Evolutionary conservation across 2,113 vertebrate species (phyloP), one percentile per base, ranked within the genome.

Genomic region (Hymenochirus boettgeri): DNA sequence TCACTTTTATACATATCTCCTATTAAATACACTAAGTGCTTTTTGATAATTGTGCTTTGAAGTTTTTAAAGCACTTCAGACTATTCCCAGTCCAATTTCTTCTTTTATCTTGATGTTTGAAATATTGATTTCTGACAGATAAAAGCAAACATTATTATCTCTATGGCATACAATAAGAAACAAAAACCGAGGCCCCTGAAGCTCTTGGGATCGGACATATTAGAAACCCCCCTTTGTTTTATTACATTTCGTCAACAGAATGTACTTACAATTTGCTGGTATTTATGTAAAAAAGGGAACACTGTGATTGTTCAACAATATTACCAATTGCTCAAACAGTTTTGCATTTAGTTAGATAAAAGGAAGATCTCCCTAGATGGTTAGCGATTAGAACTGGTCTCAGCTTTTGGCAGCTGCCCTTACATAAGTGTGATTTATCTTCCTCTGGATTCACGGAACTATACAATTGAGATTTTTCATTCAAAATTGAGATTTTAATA

Each of bases 41-140:
- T 98, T 98, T 98, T 99, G 94, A 99, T 98, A 98, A 99, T 98
- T 97, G 94, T 97, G 92, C 95, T 98, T 99, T 97, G 96, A 98
- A 96, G 92, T 96, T 88, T 98, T 99, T 97, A 98, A 92, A 91
- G 94, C 94, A 94, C 94, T 97, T 88, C 89, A 86, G 92, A 90
- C 95, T 96, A 98, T 98, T 98, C 96, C 96, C 96, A 97, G 94
- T 95, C 94, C 95, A 98, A 99, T 99, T 94, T 97, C 89, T 93
- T 93, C 94, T 97, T 98, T 99, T 97, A 99, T 97, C 94, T n/a
- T 86, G 86, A 96, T 92, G 90, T 97, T 97, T 98, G 94, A 97
- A 98, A 97, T 99, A 99, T 99, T 98, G 96, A 99, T 99, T 94
- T 91, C 90, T 95, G 95, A 96, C 96, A 97, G 96, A 98, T 99